Evolutionary conservation across 2,113 vertebrate genomes (phyloP).

Genomic region (Ophiodon elongatus): DNA sequence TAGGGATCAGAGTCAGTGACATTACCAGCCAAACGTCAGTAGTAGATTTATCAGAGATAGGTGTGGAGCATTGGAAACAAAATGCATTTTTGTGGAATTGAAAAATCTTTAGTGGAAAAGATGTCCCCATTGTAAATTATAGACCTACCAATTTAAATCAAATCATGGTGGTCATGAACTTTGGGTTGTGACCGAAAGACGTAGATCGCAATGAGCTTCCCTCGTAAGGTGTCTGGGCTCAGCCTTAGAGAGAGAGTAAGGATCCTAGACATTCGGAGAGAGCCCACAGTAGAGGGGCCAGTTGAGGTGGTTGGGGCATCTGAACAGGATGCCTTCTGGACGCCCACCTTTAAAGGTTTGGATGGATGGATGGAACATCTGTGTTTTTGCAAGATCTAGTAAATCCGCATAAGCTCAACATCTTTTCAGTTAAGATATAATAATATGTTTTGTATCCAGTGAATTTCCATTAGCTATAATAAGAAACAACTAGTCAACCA

Average conservation of each 20-base stretch:
- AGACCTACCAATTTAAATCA: not conserved
- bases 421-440: not conserved
- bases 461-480: not conserved
- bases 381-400: not conserved
- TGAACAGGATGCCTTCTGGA: not conserved
- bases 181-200: not conserved
- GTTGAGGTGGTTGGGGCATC: not conserved
- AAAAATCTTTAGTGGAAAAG: not conserved
- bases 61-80: not conserved
- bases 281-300: not conserved
- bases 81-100: not conserved
- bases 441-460: not conserved
- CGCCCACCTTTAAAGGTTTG: not conserved
- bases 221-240: not conserved
- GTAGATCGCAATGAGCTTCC: not conserved
- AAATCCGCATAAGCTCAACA: not conserved
- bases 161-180: not conserved
- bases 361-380: not conserved
- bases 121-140: not conserved
- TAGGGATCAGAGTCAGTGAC: not conserved
- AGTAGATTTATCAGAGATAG: not conserved
- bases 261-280: not conserved
- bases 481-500: slow-evolving; percentile 8
- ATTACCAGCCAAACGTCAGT: not conserved
- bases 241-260: not conserved